Conservation (phyloP, 2,113 vertebrate genomes). For the Odocoileus hemionus region DNA sequence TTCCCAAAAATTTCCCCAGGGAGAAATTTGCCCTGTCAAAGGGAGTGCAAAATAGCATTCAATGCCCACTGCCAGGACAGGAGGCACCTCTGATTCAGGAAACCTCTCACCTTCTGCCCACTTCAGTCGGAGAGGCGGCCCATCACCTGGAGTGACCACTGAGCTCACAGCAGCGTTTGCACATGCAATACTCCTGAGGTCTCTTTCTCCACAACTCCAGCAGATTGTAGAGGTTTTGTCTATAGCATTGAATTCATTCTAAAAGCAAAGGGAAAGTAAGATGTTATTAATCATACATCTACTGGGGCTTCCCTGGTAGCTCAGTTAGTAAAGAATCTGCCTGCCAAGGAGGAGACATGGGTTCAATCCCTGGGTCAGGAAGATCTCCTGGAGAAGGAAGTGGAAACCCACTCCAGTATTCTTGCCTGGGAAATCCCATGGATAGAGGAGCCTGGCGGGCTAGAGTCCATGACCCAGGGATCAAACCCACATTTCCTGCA, state of each 20-base stretch:
- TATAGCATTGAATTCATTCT: background rate
- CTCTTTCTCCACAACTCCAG: background rate
- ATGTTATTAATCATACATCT: background rate
- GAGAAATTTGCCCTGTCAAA: background rate
- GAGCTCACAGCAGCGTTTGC: background rate
- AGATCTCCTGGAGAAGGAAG: background rate
- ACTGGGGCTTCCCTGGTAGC: background rate
- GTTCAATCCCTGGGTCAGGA: background rate
- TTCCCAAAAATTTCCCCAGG: background rate
- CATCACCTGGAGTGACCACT: accelerated
- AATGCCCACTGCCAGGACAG: background rate
- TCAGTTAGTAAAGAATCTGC: background rate
- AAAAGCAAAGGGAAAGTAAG: background rate
- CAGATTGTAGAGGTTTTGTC: background rate
- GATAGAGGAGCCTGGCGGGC: background rate
- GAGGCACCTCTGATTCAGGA: background rate
- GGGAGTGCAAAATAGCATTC: background rate
- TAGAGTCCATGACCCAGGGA: background rate
- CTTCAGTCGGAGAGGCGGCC: background rate
- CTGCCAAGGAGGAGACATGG: background rate
- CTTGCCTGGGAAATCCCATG: background rate
- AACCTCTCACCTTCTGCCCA: accelerated
- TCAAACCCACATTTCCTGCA: background rate
- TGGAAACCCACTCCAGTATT: background rate
- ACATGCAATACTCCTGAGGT: background rate